Evolutionary conservation across 2,888 invertebrate genomes (phyloP).

Genomic region (Lasioglossum lativentre): DNA sequence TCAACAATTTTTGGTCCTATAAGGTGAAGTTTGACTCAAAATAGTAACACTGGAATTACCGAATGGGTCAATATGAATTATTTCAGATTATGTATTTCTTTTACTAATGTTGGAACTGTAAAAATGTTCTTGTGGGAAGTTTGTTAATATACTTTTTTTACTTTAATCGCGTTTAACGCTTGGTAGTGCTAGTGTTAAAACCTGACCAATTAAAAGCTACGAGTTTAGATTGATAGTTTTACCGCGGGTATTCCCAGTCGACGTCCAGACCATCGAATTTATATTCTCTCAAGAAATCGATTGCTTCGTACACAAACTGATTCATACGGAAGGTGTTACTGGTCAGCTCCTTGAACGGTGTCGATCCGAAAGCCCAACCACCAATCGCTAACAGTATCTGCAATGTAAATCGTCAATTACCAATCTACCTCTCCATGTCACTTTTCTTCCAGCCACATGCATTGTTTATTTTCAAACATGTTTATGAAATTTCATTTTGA

Average conservation of each 20-base stretch:
- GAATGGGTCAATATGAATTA: too few species aligned
- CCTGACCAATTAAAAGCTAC: neutral
- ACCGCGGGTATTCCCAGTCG: constrained; percentile 97
- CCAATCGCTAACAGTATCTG: constrained; percentile 94
- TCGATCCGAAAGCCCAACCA: constrained; percentile 98
- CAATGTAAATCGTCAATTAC: constrained; percentile 25
- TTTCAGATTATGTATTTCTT: too few species aligned
- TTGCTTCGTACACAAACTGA: constrained; percentile 97
- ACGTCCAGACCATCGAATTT: constrained; percentile 97
- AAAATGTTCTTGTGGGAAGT: too few species aligned
- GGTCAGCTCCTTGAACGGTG: constrained; percentile 96
- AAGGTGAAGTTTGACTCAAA: too few species aligned
- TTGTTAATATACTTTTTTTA: too few species aligned
- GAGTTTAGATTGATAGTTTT: constrained; percentile 54
- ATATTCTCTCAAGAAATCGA: constrained; percentile 95
- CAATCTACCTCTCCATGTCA: neutral
- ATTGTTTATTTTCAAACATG: too few species aligned
- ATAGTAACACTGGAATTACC: too few species aligned
- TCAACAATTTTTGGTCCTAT: too few species aligned
- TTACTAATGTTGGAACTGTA: too few species aligned
- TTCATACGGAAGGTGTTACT: constrained; percentile 97
- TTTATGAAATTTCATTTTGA: too few species aligned
- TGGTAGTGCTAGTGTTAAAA: neutral
- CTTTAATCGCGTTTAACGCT: neutral
- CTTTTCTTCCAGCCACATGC: too few species aligned